Evolutionary conservation across 1,140 invertebrate species (phyloP), one percentile per base, ranked within the genome.

Genomic region (Microplitis demolitor): DNA sequence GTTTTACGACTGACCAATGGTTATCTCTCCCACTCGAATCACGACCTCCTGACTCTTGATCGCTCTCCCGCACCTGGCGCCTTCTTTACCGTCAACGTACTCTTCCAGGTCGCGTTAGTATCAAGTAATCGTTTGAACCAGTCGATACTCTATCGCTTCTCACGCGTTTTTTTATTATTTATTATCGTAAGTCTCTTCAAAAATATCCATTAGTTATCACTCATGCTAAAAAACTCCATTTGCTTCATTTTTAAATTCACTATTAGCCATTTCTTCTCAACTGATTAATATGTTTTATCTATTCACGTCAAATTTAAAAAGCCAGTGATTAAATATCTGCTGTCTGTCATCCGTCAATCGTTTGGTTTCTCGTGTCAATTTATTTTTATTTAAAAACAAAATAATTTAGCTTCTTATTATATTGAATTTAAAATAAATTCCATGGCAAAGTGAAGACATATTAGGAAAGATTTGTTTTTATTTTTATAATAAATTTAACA

Each of bases 401-500:
- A 6, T 45, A 45, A 2, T 24, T 45, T 4, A 45, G 39, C 39
- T 45, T 45, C 24, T 24, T 2, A 24, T 24, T 24, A 0, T 24
- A 24, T 24, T 24, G 24, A 24, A 24, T 24, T 24, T 1, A 24
- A 24, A 24, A 24, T 24, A 24, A 24, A 24, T 2, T 24, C 24
- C 24, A 24, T 24, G 37, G 34, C 24, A 33, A 60, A 56, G 62
- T 69, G 67, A 69, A 45, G 62, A 54, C 76, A 72, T 78, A 79
- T 79, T 79, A 77, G 77, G 78, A 58, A 45, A 66, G 24, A 45
- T 16, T 37, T 14, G 16, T 37, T 45, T 45, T 45, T 45, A 9
- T 45, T 45, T 45, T 45, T 45, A 45, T 45, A 45, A 45, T 45
- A 45, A 54, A 69, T 71, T 78, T 75, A 69, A 74, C 73, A 77